Percentiles rank a stretch among this genome's conserved stretches.
phyloP scores from a whole-genome alignment of 2,113 vertebrate species.

The Falco punctatus region DNA sequence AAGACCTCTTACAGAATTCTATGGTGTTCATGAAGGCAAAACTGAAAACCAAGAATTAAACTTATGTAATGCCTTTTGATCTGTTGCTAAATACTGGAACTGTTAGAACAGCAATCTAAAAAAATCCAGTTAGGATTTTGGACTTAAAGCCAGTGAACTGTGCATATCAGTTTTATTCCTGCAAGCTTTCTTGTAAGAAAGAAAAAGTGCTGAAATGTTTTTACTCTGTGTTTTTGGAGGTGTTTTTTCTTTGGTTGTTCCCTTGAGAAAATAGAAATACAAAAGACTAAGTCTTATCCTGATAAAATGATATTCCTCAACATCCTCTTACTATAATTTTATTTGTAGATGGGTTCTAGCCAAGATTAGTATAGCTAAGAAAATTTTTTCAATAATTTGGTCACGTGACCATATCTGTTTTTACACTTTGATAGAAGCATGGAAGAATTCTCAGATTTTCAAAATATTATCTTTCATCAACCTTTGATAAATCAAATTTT shows the following conservation, averaged over 20 bases:
- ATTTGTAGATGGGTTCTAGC: background rate
- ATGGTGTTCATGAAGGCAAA: background rate
- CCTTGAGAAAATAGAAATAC: background rate
- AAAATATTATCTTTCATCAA: background rate
- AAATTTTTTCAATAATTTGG: background rate
- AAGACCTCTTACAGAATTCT: background rate
- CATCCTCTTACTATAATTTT: background rate
- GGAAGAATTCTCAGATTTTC: background rate
- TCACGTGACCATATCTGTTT: background rate
- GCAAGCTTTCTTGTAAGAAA: background rate
- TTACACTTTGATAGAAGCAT: background rate
- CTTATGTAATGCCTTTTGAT: background rate
- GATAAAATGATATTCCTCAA: background rate
- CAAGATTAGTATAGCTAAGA: background rate
- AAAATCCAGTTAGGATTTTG: background rate
- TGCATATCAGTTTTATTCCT: background rate
- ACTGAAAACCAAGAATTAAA: background rate
- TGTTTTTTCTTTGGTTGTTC: background rate
- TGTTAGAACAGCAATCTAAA: background rate
- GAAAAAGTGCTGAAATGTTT: background rate
- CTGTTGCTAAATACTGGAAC: background rate
- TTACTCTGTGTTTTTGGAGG: accelerated
- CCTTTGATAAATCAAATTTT: background rate
- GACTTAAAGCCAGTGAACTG: background rate
- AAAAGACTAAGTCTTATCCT: background rate